These are phyloP conservation scores for Pangasius mekongensis DNA, from an alignment of 2,797 vertebrate species.

Conservation along the genomic window DNA sequence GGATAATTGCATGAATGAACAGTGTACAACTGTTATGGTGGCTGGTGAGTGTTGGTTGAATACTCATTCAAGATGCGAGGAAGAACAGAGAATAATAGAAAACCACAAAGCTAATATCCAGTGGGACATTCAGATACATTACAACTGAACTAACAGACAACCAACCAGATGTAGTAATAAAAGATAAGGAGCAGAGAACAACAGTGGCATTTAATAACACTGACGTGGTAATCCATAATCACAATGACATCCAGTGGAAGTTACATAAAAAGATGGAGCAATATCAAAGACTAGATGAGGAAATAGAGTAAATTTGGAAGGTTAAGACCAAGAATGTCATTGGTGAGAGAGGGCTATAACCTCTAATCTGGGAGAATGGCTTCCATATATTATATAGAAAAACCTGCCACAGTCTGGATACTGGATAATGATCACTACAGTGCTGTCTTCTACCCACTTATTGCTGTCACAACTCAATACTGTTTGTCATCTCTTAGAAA, in stretches of 20 bases:
- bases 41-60: not conserved
- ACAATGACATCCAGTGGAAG: not conserved
- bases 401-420: not conserved
- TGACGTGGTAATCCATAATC: not conserved
- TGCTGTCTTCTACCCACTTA: not conserved
- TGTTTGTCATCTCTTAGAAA: constrained; percentile 17
- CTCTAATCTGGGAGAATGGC: not conserved
- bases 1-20: not conserved
- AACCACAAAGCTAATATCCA: not conserved
- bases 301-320: not conserved
- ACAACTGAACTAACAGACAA: not conserved
- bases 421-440: not conserved
- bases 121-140: not conserved
- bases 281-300: not conserved
- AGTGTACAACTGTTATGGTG: not conserved
- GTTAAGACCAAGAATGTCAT: constrained; percentile 5
- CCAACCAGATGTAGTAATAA: not conserved
- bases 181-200: not conserved
- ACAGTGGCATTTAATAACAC: not conserved
- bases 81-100: not conserved
- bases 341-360: not conserved
- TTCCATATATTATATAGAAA: constrained; percentile 3
- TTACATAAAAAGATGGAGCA: not conserved
- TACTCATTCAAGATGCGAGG: not conserved
- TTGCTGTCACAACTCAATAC: constrained; percentile 19